Evolutionary conservation across 2,113 vertebrate genomes (phyloP), one percentile per base, ranked within the genome.

Genomic region (Origma solitaria): DNA sequence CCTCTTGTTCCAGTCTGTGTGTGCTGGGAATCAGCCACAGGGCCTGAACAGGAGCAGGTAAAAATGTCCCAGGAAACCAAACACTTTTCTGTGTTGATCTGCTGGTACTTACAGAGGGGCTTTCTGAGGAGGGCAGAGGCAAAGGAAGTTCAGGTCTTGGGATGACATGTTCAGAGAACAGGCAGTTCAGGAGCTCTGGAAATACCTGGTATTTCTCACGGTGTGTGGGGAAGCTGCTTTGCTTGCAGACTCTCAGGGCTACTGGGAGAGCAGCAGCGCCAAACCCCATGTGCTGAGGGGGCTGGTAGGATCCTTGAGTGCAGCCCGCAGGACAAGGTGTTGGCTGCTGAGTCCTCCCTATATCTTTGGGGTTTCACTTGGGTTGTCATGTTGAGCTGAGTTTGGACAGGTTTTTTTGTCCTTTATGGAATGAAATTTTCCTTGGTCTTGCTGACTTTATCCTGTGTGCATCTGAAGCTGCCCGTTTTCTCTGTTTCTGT

Each of bases 211-310:
- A 7, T 79, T 78, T 64, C 40, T 72, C 40, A 4, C 2, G 49
- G 13, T 18, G 35, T 0, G 0, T 61, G 47, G 54, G 58, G 60
- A 50, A 44, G 20, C 4, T 8, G 7, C 2, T 20, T 15, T 57
- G 50, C 49, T 61, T 35, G n/a, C 62, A 89, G 68, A 50, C 22
- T 66, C 35, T 40, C 13, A 4, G 40, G 13, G 35, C 16, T 49
- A 6, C 8, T 19, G 18, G 33, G 66, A 69, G 50, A 57, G 8
- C 19, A 51, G 1, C 57, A 42, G 60, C 42, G 38, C 24, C 56
- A 87, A 44, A 40, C 7, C 23, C 2, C 0, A 0, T 2, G 6
- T 64, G 42, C 65, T 4, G 13, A 35, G 56, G 2, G 28, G 10
- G 24, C 77, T 82, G 72, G 6, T 45, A 33, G 10, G 31, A 50